Conservation (phyloP, 2,797 vertebrate species). For the Hozukius guyotensis region DNA sequence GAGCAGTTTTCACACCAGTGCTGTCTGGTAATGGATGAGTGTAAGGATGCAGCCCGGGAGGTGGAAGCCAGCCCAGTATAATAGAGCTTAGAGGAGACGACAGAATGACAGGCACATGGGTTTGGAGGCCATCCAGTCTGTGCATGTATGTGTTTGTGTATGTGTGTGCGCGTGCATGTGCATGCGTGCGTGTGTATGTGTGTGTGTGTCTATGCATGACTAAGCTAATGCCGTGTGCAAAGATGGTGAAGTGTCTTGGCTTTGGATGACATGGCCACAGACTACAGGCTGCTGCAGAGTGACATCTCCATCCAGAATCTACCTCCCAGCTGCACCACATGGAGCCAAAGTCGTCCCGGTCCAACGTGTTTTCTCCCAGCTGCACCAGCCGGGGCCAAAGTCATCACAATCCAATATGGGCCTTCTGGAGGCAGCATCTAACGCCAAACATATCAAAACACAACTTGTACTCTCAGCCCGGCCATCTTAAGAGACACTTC, state of each 20-base stretch:
- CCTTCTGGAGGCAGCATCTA: slow-evolving; percentile 32
- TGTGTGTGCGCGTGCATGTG: not conserved
- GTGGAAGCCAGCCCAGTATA: slow-evolving; percentile 39
- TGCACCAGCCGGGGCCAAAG: slow-evolving; percentile 26
- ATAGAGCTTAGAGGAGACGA: slow-evolving; percentile 21
- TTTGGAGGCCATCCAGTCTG: slow-evolving; percentile 31
- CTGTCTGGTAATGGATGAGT: slow-evolving; percentile 37
- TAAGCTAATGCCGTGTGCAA: slow-evolving; percentile 23
- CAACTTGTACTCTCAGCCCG: slow-evolving; percentile 3
- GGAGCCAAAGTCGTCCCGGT: slow-evolving; percentile 27
- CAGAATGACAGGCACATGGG: slow-evolving; percentile 27
- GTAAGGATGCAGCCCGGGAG: slow-evolving; percentile 6
- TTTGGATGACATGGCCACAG: slow-evolving; percentile 9
- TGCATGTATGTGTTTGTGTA: not conserved
- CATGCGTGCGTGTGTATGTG: no score
- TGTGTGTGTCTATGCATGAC: not conserved
- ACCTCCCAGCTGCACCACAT: slow-evolving; percentile 35
- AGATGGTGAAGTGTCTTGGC: slow-evolving; percentile 45
- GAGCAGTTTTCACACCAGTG: slow-evolving; percentile 5
- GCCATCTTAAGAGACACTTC: slow-evolving; percentile 29
- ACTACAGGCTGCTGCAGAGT: slow-evolving; percentile 26
- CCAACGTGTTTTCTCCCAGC: slow-evolving; percentile 21
- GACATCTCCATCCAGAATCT: slow-evolving; percentile 51
- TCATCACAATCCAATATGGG: slow-evolving; percentile 30
- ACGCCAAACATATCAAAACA: slow-evolving; percentile 44